Evolutionary conservation across 2,888 invertebrate genomes (phyloP), one percentile per base, ranked within the genome.

Genomic region (Lepidonotus clava): DNA sequence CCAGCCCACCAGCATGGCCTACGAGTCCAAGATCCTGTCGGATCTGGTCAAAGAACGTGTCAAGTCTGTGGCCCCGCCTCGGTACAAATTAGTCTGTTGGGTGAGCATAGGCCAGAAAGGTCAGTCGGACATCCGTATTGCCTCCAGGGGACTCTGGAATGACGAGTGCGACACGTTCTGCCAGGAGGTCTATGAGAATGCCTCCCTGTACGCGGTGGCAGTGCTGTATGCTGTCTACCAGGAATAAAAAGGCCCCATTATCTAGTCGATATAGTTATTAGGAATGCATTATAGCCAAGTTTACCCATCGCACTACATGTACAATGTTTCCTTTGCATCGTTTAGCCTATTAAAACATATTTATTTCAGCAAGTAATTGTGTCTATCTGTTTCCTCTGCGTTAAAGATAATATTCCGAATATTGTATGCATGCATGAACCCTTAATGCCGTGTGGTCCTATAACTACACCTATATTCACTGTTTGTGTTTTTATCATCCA

Each of bases 61-160:
- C 28, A 83, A 83, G 51, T 18, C 24, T 21, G 21, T 83, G 0
- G 21, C 41, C 11, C 46, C 51, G 18, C 32, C 36, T 8, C 21
- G 83, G 24, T 51, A 51, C 51, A 83, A 83, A 83, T n/a, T 83
- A 8, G 51, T 83, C 18, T 24, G 46, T n/a, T 83, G 83, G 83
- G 83, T 83, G 32, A n/a, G 32, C 1, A 83, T 83, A 83, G 41
- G 83, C n/a, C 46, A 83, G 40, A 41, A 83, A 32, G 51, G 51
- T 14, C 14, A 41, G 18, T 28, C 41, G 21, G 51, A 51, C 21
- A 46, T 83, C 38, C 18, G 46, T 0, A 51, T 83, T 18, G 83
- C 83, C 34, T 83, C 83, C n/a, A n/a, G 83, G 28, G 41, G 83
- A 18, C 28, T 83, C 14, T 83, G 83, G 83, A 32, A 83, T 21